A percentile compares a stretch with the other conserved stretches of the same genome.
Conservation (phyloP, 2,797 vertebrate genomes). For the Dermochelys coriacea region DNA sequence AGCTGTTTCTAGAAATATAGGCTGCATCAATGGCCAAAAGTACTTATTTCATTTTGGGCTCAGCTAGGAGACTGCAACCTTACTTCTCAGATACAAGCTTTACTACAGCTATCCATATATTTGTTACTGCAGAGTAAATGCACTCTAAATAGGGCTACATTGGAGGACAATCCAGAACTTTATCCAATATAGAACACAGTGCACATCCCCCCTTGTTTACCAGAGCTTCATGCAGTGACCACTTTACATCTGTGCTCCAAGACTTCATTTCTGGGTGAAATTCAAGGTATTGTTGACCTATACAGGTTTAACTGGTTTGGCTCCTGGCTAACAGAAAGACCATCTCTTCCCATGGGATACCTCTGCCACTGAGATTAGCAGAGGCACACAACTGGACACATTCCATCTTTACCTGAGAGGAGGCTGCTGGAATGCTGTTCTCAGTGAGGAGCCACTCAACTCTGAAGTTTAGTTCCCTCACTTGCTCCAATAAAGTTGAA, state of each 20-base stretch:
- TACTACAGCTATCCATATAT: not conserved
- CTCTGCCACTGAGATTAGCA: not conserved
- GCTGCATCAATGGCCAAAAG: not conserved
- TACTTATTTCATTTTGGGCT: not conserved
- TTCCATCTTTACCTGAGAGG: not conserved
- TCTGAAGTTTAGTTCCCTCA: not conserved
- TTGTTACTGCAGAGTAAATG: not conserved
- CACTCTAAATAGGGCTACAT: not conserved
- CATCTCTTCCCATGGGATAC: not conserved
- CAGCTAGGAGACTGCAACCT: not conserved
- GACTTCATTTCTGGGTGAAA: not conserved
- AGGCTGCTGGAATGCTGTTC: not conserved
- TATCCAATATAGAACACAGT: not conserved
- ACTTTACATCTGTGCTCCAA: not conserved
- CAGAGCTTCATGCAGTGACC: not conserved
- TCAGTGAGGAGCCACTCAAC: not conserved
- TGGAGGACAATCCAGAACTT: not conserved
- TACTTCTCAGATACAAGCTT: not conserved
- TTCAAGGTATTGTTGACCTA: not conserved
- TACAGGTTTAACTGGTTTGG: not conserved
- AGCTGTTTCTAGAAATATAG: not conserved
- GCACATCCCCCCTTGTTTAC: not conserved
- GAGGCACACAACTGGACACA: not conserved
- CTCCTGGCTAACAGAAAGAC: not conserved
- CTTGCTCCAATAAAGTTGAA: not conserved